Percentiles rank a stretch among this genome's conserved stretches.
Conservation (phyloP, 2,113 vertebrate genomes). For the Pogona vitticeps region DNA sequence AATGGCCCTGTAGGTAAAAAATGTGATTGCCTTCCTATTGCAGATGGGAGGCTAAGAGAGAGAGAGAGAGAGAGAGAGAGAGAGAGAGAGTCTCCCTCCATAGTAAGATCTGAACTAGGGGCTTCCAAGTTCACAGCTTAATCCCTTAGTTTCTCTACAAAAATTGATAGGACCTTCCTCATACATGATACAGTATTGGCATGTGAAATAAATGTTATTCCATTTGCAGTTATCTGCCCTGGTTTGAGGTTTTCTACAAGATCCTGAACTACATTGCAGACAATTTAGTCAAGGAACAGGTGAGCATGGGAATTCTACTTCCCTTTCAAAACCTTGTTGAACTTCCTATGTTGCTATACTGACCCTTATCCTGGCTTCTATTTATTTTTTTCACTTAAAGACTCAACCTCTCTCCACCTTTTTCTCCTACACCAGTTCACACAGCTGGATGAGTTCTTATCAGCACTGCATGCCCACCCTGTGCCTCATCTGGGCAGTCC, state of each 20-base stretch:
- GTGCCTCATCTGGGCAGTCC: conserved; percentile 68
- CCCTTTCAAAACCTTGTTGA: neutral
- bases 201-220: neutral
- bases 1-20: too few relatives aligned
- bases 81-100: too few relatives aligned
- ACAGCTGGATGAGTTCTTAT: conserved; percentile 79
- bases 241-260: conserved; percentile 95
- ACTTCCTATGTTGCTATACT: neutral
- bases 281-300: conserved; percentile 83
- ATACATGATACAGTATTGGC: neutral
- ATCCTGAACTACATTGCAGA: conserved; percentile 88
- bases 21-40: neutral
- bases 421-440: conserved; percentile 68
- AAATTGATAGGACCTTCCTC: neutral
- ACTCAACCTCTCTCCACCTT: neutral
- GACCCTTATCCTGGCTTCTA: neutral
- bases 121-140: neutral
- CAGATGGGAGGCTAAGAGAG: neutral
- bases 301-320: conserved; percentile 57
- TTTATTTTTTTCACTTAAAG: neutral
- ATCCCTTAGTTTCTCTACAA: neutral
- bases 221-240: conserved; percentile 83
- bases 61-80: too few relatives aligned
- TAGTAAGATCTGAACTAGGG: neutral
- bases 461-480: conserved; percentile 74